Percentiles rank a stretch among this genome's conserved stretches.
Conservation (phyloP, 2,888 invertebrate genomes). For the Drosophila kuntzei region DNA sequence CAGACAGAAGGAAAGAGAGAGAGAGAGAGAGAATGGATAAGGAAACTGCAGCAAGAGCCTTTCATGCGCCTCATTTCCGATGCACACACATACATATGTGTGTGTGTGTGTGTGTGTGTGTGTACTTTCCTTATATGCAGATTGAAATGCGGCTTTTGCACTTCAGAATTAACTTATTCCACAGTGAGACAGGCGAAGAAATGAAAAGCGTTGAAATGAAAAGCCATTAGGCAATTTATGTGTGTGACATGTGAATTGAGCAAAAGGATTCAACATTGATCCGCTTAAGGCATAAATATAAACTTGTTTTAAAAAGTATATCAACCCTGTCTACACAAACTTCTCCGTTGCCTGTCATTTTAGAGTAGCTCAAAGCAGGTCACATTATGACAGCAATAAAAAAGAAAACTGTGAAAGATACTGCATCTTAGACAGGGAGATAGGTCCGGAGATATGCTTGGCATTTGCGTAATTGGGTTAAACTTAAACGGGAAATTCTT, state of each 20-base stretch:
- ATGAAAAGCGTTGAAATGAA: conserved; percentile 42
- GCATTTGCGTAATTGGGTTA: background rate
- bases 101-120: conserved; percentile 5
- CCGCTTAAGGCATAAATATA: conserved; percentile 5
- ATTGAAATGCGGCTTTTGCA: conserved; percentile 54
- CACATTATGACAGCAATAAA: conserved; percentile 18
- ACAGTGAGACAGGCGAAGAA: conserved; percentile 28
- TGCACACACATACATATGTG: conserved; percentile 7
- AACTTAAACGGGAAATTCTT: background rate
- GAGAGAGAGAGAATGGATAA: conserved; percentile 36
- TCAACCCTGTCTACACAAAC: conserved; percentile 27
- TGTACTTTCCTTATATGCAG: conserved; percentile 21
- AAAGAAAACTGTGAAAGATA: background rate
- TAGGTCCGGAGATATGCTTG: background rate
- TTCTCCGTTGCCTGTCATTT: background rate
- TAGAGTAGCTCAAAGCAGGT: conserved; percentile 4
- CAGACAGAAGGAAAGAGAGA: background rate
- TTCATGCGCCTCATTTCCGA: conserved; percentile 61
- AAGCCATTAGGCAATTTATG: conserved; percentile 43
- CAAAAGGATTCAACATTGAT: conserved; percentile 10
- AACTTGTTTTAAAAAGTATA: conserved; percentile 34
- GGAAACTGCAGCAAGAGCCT: conserved; percentile 47
- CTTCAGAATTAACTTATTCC: conserved; percentile 62
- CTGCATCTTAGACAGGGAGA: background rate
- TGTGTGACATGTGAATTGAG: background rate